These are phyloP conservation scores for Cylloceria caligata DNA, from an alignment of 2,888 invertebrate species.

Conservation along the genomic window DNA sequence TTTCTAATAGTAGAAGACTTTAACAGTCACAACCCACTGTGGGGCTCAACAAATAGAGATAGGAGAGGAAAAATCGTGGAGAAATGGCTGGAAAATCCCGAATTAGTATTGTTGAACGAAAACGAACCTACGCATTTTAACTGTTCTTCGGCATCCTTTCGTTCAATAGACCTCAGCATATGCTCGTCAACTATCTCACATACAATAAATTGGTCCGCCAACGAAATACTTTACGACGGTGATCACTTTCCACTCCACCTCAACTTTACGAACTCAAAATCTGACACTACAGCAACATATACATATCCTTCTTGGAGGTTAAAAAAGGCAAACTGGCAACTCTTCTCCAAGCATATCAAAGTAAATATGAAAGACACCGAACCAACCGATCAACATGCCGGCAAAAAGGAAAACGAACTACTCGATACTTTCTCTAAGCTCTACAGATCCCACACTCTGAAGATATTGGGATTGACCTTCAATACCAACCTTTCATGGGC, in stretches of 20 bases:
- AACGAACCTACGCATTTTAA: conserved; percentile 36
- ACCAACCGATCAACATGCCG: too few relatives aligned
- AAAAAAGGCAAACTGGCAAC: not conserved
- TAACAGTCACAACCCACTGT: not conserved
- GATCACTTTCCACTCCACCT: conserved; percentile 62
- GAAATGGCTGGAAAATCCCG: not conserved
- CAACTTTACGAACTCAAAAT: not conserved
- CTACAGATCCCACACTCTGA: too few relatives aligned
- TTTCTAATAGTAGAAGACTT: not conserved
- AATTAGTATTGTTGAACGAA: not conserved
- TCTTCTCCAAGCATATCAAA: not conserved
- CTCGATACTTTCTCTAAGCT: too few relatives aligned
- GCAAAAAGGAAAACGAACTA: too few relatives aligned
- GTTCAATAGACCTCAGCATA: conserved; percentile 56
- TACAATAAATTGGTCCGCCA: conserved; percentile 14
- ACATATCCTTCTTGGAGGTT: not conserved
- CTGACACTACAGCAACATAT: not conserved
- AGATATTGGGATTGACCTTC: too few relatives aligned
- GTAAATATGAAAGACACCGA: not conserved
- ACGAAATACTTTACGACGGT: conserved; percentile 37
- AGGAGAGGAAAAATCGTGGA: not conserved
- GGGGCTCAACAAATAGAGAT: not conserved
- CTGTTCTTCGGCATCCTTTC: conserved; percentile 32
- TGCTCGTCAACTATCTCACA: conserved; percentile 6
- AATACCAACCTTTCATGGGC: too few relatives aligned